Evolutionary conservation across 2,888 invertebrate genomes (phyloP), one percentile per base, ranked within the genome.

Genomic region (Dasypolia templi): DNA sequence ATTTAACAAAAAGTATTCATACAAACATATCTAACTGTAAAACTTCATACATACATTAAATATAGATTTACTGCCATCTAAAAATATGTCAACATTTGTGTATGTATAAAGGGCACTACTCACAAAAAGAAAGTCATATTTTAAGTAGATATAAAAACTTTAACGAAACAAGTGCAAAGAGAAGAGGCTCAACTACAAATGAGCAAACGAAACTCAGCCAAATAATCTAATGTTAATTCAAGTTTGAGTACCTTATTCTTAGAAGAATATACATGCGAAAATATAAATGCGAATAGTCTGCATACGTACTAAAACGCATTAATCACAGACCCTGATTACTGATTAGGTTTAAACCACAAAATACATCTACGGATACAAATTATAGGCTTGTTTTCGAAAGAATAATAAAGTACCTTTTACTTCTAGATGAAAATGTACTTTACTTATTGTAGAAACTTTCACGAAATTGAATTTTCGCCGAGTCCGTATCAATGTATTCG

Each of bases 391-490:
- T 2, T 44, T 51, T 29, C 1, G 2, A 74, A 49, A 55, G 39
- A 77, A 62, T 35, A 75, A 53, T 32, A 19, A n/a, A 42, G 26
- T 35, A 32, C 29, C 39, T n/a, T n/a, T n/a, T n/a, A n/a, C 19
- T 59, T 39, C 26, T 19, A 77, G 44, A 59, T 75, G n/a, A n/a
- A 69, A 76, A 64, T 65, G 44, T 63, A 39, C n/a, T n/a, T n/a
- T 69, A 29, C 35, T 70, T 79, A 53, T 53, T 17, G 32, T 32
- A 29, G 46, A 59, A 69, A 84, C 66, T 82, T 75, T 81, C 49
- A 53, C 32, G 19, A 59, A 78, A 82, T 78, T 75, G 77, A 84
- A 81, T 70, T 65, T 68, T 70, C 75, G 70, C 72, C 74, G 64
- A 77, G 56, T 77, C 59, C n/a, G 51, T 72, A 69, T 77, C 66